Evolutionary conservation across 2,888 invertebrate genomes (phyloP).

Genomic region (Oscheius sp.): DNA sequence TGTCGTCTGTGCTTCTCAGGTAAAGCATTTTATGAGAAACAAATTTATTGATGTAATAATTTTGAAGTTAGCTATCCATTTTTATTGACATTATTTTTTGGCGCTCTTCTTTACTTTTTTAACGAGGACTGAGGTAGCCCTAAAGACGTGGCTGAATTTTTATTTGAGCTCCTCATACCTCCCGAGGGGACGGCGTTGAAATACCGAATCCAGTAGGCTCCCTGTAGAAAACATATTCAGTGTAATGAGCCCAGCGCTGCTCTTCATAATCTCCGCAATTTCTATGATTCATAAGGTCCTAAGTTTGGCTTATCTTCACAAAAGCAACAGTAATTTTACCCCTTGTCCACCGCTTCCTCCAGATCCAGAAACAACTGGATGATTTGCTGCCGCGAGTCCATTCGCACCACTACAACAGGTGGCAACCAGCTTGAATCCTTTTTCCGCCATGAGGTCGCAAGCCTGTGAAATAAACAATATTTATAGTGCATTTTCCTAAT

Average conservation of each 20-base stretch:
- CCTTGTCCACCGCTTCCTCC: conserved; percentile 11
- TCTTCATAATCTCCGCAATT: conserved; percentile 92
- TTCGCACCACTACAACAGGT: conserved; percentile 95
- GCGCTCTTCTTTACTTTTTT: neutral
- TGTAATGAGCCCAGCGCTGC: conserved; percentile 99
- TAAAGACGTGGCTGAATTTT: neutral
- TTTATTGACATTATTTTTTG: neutral
- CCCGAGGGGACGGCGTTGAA: conserved; percentile 48
- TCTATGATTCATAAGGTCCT: conserved; percentile 70
- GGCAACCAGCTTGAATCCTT: conserved; percentile 80
- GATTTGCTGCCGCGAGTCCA: conserved; percentile 68
- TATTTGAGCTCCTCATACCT: conserved; percentile 17
- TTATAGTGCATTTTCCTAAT: conserved; percentile 3
- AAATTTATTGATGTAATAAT: neutral
- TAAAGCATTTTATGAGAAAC: neutral
- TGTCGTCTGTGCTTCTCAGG: conserved; percentile 76
- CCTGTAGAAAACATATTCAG: conserved; percentile 96
- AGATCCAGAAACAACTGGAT: conserved; percentile 51
- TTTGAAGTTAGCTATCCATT: neutral
- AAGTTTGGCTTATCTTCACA: neutral
- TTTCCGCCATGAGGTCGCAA: conserved; percentile 72
- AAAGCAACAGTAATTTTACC: neutral
- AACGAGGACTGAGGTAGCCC: conserved; percentile 27
- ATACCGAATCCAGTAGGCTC: conserved; percentile 43
- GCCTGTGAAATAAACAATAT: conserved; percentile 74